Conservation (phyloP, 2,113 vertebrate genomes). For the Hirundichthys speculiger region DNA sequence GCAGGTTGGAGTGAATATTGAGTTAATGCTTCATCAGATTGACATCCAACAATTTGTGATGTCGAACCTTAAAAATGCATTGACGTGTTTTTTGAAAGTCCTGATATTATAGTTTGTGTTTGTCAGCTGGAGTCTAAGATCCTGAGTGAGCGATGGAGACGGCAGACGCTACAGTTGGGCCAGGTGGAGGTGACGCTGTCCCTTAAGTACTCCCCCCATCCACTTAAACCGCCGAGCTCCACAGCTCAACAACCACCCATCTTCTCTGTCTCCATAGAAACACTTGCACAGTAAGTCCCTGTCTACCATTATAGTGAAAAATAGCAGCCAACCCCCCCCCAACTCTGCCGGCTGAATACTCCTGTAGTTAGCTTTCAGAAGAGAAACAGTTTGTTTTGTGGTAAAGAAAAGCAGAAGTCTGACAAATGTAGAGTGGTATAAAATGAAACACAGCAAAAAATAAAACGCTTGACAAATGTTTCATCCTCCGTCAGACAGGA, state of each 20-base stretch:
- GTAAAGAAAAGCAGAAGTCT: conserved; percentile 30
- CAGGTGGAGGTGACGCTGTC: conserved; percentile 71
- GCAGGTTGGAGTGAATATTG: no score
- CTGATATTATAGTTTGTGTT: not conserved
- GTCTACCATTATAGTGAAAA: not conserved
- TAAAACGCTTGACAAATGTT: not conserved
- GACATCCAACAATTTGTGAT: no score
- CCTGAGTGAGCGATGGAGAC: conserved; percentile 71
- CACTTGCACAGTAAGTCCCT: conserved; percentile 73
- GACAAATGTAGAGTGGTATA: not conserved
- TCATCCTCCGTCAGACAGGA: conserved; percentile 66
- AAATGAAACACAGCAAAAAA: conserved; percentile 5
- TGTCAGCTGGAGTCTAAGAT: conserved; percentile 62
- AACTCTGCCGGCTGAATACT: no score
- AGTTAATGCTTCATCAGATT: no score
- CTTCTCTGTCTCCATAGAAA: conserved; percentile 70
- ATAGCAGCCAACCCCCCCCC: not conserved
- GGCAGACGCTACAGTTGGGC: conserved; percentile 61
- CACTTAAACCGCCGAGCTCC: conserved; percentile 62
- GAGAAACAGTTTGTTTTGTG: conserved; percentile 9
- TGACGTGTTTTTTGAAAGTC: no score
- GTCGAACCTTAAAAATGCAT: not conserved
- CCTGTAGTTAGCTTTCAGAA: not conserved
- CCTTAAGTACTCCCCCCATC: conserved; percentile 74
- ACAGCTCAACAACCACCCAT: conserved; percentile 49